These are phyloP conservation scores for Percina caprodes DNA, from an alignment of 2,113 vertebrate genomes.

Conservation along the genomic window DNA sequence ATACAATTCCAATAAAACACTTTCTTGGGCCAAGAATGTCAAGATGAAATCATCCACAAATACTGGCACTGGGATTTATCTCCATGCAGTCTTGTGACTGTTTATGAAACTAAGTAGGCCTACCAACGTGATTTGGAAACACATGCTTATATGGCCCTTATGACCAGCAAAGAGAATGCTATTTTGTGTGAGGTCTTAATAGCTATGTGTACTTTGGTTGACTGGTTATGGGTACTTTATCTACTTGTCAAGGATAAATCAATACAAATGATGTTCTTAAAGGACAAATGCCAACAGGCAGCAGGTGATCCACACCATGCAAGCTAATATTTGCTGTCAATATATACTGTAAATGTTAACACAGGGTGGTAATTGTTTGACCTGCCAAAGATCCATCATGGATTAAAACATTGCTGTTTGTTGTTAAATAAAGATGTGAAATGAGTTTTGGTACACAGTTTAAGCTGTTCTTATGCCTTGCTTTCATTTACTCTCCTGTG, in stretches of 20 bases:
- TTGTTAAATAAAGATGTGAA: not conserved
- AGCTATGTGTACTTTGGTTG: not conserved
- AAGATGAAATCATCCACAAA: no score
- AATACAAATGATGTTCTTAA: not conserved
- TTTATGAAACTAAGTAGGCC: not conserved
- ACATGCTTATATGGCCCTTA: not conserved
- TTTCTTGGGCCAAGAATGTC: no score
- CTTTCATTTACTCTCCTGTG: not conserved
- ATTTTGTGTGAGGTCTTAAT: not conserved
- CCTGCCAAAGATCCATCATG: not conserved
- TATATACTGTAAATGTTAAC: not conserved
- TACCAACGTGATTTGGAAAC: not conserved
- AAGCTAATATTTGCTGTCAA: not conserved
- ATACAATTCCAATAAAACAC: no score
- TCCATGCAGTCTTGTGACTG: not conserved
- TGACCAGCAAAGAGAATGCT: not conserved
- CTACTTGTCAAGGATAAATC: not conserved
- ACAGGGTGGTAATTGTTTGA: not conserved
- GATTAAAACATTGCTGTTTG: not conserved
- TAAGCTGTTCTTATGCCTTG: not conserved
- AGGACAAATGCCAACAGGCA: not conserved
- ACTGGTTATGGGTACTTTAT: not conserved
- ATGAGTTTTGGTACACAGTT: not conserved
- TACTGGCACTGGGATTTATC: not conserved
- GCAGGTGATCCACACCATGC: not conserved